A percentile compares a stretch with the other conserved stretches of the same genome.
Conservation (phyloP, 1,140 invertebrate genomes). For the Copidosoma floridanum region DNA sequence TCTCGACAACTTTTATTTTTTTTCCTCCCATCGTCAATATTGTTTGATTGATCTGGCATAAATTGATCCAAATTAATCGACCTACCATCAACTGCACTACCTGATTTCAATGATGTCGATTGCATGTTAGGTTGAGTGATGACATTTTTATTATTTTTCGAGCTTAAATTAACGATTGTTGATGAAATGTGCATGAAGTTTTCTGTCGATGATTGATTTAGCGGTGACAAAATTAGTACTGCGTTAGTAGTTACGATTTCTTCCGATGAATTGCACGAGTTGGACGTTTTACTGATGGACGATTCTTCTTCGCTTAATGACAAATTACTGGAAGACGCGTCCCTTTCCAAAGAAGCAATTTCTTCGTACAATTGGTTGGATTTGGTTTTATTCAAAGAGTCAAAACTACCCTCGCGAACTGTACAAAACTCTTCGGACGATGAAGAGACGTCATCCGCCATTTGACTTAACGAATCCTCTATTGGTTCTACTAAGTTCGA, state of each 20-base stretch:
- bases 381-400: too few species aligned
- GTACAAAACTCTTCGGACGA: slow-evolving; percentile 24
- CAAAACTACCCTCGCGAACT: slow-evolving; percentile 11
- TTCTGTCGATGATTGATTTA: slow-evolving; percentile 10
- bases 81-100: too few species aligned
- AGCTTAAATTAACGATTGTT: slow-evolving; percentile 12
- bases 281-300: slow-evolving; percentile 1
- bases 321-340: too few species aligned
- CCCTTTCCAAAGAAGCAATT: too few species aligned
- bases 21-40: not conserved
- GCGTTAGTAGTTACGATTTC: slow-evolving; percentile 12
- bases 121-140: not conserved
- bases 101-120: too few species aligned
- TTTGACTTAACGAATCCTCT: not conserved
- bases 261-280: slow-evolving; percentile 6
- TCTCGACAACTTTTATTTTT: too few species aligned
- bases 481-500: not conserved
- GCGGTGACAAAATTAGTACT: slow-evolving; percentile 22
- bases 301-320: slow-evolving; percentile 13
- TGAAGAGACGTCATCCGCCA: not conserved
- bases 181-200: slow-evolving; percentile 14
- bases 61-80: too few species aligned
- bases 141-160: not conserved
- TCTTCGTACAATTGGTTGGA: too few species aligned
- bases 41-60: not conserved